Evolutionary conservation across 2,113 vertebrate species (phyloP).

Genomic region (Prunella himalayana): DNA sequence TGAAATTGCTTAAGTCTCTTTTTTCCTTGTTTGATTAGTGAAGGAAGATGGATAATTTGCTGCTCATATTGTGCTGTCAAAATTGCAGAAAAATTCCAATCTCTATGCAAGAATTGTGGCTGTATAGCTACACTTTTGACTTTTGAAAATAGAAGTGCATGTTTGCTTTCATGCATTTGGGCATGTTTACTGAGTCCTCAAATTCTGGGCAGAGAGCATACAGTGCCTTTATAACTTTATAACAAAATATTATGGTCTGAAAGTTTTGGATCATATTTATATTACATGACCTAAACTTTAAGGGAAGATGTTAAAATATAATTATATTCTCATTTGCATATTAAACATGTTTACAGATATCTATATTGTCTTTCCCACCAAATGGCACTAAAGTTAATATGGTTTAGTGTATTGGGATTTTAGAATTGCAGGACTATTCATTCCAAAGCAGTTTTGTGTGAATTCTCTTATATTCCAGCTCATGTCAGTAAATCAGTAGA

Average conservation of each 20-base stretch:
- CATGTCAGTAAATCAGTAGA: not conserved
- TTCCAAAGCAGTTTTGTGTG: slow-evolving; percentile 36
- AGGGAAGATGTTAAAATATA: not conserved
- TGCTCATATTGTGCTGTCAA: not conserved
- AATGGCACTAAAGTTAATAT: slow-evolving; percentile 49
- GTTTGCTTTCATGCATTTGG: not conserved
- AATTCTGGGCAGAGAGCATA: not conserved
- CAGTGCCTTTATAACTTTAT: not conserved
- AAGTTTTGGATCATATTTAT: not conserved
- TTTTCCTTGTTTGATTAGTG: not conserved
- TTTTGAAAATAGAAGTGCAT: not conserved
- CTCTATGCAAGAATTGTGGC: not conserved
- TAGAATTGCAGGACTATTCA: slow-evolving; percentile 50
- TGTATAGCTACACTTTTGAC: not conserved
- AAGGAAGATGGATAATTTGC: not conserved
- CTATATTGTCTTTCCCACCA: slow-evolving; percentile 29
- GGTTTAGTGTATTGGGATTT: slow-evolving; percentile 45
- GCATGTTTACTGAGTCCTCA: not conserved
- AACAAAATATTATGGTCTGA: not conserved
- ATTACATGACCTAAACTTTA: not conserved
- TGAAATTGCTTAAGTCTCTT: not conserved
- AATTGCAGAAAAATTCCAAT: not conserved
- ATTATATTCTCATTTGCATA: slow-evolving; percentile 14
- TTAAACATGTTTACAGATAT: slow-evolving; percentile 10
- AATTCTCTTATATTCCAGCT: not conserved